Base-by-base conservation (phyloP, 1,140 invertebrate genomes). In the Manduca sexta region DNA sequence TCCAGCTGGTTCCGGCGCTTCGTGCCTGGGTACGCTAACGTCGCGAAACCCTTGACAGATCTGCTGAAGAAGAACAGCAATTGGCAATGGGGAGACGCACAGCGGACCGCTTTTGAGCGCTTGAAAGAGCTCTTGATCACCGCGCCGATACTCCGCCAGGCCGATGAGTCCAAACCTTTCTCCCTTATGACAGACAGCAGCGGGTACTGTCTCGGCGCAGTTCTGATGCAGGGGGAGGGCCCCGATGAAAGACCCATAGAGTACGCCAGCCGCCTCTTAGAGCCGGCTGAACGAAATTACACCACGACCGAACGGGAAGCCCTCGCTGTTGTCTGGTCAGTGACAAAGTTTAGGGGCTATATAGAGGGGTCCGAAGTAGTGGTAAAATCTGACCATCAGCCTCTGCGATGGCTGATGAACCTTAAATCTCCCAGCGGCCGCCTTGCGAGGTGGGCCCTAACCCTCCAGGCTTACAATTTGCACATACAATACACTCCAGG, bases 241-340 rank as follows among this genome's bases (percentile, higher is more conserved):
- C 31, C 44, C 10, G 52, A 76, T 58, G 71, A 78, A 42, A 51
- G 54, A 11, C 74, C 75, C 0, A 64, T 88, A 10, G 77, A 75
- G 8, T 88, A 87, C 57, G 73, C 76, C 5, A 53, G 66, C 18
- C 52, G 80, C 11, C 47, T 61, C 6, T 49, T 89, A 2, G 66
- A 45, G 88, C 86, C 41, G 52, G 58, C n/a, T n/a, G n/a, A n/a
- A n/a, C n/a, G n/a, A n/a, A n/a, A n/a, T n/a, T n/a, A n/a, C n/a
- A n/a, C n/a, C 0, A 69, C 63, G 2, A 82, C 72, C 2, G 86
- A 89, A 49, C 45, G 67, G 34, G 86, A 89, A 64, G 69, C 68
- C 15, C 52, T 89, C 2, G 87, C 86, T 0, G 60, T 89, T 2
- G 56, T 89, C 0, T 83, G 70, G 65, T 79, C 79, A 0, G 62